Evolutionary conservation across 2,113 vertebrate species (phyloP), one percentile per base, ranked within the genome.

Genomic region (Marcusenius ussheri): DNA sequence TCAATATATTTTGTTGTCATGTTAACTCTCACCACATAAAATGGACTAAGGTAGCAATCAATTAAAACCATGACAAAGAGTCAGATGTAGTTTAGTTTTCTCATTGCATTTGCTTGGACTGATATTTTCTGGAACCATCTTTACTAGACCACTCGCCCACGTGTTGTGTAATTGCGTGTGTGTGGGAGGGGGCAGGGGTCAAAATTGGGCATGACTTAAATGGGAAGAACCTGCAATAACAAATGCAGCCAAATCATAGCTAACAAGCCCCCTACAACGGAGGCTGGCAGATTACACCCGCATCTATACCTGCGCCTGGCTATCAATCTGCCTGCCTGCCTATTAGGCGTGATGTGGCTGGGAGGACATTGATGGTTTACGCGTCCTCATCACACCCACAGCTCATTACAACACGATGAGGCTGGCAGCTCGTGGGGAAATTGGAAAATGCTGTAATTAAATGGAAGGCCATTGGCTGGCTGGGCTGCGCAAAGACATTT

Each of bases 381-480:
- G 17, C 8, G 15, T 87, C 19, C 27, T 56, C 85, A 35, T 51
- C 47, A 17, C 47, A 13, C 11, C 46, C 31, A 21, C 31, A 53
- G 85, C 85, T 87, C 11, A 56, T 87, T 53, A 31, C 50, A 35
- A 39, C 27, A 53, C n/a, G 27, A 87, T 19, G 50, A 87, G 27
- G 31, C 50, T 87, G 50, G 31, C 50, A 35, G 24, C 13, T 53
- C 31, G 19, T 19, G 7, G n/a, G 50, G 15, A 53, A 51, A 87
- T 31, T 87, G 85, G 47, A 21, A 87, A n/a, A 56, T 1, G 15
- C 31, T 87, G 50, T 62, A 62, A 88, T 88, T 88, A 62, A 88
- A 56, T 87, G 83, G 83, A 84, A 84, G 83, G 49, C 50, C 3
- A 5, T 3, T 53, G 85, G 50, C 6, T 35, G 27, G 6, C 85